A percentile compares a stretch with the other conserved stretches of the same genome.
Evolutionary conservation across 2,797 vertebrate genomes (phyloP).

Genomic region (Myotis planiceps): DNA sequence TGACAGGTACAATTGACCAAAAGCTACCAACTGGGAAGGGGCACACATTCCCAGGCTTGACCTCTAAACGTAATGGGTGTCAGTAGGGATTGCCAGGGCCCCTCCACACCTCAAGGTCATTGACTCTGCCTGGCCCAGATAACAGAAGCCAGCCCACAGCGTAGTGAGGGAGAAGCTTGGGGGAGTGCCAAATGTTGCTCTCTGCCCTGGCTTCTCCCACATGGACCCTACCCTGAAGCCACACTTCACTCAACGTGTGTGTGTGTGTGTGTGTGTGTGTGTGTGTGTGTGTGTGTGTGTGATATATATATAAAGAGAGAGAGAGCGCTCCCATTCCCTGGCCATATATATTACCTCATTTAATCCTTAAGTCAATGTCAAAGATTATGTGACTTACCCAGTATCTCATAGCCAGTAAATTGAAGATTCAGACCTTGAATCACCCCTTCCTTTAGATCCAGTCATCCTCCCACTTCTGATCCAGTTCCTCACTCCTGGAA

Average conservation of each 20-base stretch:
- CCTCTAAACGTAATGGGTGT: background rate
- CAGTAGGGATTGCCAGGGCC: background rate
- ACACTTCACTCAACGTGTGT: background rate
- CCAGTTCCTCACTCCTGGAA: constrained; percentile 31
- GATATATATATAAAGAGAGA: background rate
- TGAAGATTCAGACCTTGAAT: constrained; percentile 22
- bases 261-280: background rate
- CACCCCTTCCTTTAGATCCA: background rate
- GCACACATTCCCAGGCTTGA: background rate
- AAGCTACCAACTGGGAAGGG: background rate
- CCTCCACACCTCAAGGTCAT: background rate
- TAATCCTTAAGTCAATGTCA: background rate
- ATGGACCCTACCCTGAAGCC: background rate
- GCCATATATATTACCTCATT: constrained; percentile 17
- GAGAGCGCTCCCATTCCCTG: background rate
- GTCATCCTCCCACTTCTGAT: background rate
- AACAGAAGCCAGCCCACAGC: background rate
- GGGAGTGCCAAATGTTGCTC: background rate
- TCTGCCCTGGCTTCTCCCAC: background rate
- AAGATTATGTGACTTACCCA: background rate
- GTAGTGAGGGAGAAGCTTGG: background rate
- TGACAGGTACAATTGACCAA: background rate
- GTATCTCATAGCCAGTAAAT: background rate
- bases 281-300: background rate
- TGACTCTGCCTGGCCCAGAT: background rate